Base-by-base conservation (phyloP, 2,888 invertebrate genomes). In the Netelia fuscicornis region DNA sequence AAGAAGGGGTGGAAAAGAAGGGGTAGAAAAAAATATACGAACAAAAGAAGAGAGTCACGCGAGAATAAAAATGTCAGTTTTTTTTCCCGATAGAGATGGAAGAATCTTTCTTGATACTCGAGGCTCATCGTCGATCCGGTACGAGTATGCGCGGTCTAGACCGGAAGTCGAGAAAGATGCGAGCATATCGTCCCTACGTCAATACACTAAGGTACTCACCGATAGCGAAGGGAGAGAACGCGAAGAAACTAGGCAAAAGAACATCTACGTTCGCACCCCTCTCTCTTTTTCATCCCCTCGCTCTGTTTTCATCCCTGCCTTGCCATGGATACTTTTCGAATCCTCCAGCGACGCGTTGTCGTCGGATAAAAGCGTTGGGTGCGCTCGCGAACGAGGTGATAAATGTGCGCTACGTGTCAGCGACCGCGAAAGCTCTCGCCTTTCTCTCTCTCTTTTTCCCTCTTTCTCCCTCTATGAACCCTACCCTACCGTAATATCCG, bases 361-460 rank as follows among this genome's bases (percentile, higher is more conserved):
- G 62, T 70, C 74, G 70, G 68, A 75, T 79, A 75, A 79, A 70
- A 68, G 58, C 52, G 20, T 37, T 37, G 37, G 13, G 13, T 17
- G 71, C 20, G 37, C n/a, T 11, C 42, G 60, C 64, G 70, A 84
- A 84, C 52, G 75, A 74, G 64, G 70, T 83, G 75, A 84, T 76
- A 80, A 84, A 80, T 84, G 83, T 68, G 37, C 74, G 23, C 20
- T 52, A 72, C 68, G 62, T 60, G 65, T 75, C 75, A 62, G 62
- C 54, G 54, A 64, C 74, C 37, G 54, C 48, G 74, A 62, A 25
- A 9, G 6, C 17, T 56, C 56, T 13, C 56, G 56, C 17, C 17
- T 56, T 8, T 56, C 30, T 20, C 20, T 20, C 48, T 62, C 42
- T 1, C 20, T 17, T 2, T 54, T 56, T 44, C 75, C 13, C 8